Conservation (phyloP, 2,113 vertebrate genomes). For the Bubo bubo region DNA sequence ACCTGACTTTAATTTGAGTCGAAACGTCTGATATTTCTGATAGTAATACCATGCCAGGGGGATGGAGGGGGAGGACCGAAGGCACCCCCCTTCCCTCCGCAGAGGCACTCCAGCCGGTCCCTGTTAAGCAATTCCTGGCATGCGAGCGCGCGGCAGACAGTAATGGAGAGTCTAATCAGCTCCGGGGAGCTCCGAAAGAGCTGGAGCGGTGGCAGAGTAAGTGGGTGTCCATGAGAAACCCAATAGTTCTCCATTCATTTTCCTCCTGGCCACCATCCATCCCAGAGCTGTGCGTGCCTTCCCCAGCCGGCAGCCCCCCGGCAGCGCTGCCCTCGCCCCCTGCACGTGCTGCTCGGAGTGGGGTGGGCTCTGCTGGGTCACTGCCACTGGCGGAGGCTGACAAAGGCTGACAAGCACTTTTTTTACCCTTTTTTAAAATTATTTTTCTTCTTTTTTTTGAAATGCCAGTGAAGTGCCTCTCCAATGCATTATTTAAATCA, state of each 20-base stretch:
- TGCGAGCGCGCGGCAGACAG: background rate
- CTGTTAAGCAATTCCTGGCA: constrained; percentile 62
- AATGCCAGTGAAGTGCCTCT: background rate
- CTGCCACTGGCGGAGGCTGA: background rate
- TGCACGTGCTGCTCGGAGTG: rapidly evolving
- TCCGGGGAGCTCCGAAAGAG: background rate
- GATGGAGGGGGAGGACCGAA: constrained; percentile 3
- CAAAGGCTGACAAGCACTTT: background rate
- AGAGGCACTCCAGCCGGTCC: constrained; percentile 35
- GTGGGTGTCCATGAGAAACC: constrained; percentile 49
- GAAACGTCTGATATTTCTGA: constrained; percentile 79
- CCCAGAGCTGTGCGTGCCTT: background rate
- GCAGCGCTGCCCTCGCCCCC: background rate
- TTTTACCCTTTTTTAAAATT: background rate
- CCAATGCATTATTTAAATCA: background rate
- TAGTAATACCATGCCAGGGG: constrained; percentile 66
- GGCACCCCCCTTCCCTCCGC: constrained; percentile 7
- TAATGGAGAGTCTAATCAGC: constrained; percentile 25
- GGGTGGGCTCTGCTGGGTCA: background rate
- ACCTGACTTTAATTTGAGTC: constrained; percentile 79
- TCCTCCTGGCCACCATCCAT: constrained; percentile 22
- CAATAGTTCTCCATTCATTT: background rate
- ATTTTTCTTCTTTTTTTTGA: background rate
- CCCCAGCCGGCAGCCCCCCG: background rate
- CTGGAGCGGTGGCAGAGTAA: constrained; percentile 6